Evolutionary conservation across 1,140 invertebrate genomes (phyloP).

Genomic region (Dendroctonus ponderosae): DNA sequence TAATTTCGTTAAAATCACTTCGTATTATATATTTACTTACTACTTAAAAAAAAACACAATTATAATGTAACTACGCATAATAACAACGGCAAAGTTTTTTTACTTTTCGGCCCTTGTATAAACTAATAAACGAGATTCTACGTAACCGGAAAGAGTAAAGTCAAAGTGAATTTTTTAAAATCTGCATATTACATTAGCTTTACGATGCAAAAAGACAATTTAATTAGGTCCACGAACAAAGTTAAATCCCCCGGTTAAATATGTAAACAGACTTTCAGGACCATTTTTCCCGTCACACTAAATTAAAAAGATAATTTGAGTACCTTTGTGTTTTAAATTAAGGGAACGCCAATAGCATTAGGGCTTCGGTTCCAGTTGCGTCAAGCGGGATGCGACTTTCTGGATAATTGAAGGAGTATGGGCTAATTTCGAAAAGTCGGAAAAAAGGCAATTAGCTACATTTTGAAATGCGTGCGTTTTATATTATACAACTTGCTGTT

Average conservation of each 20-base stretch:
- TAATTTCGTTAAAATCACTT: no score
- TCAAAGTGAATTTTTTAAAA: conserved; percentile 3
- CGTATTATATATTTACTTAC: no score
- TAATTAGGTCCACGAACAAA: conserved; percentile 21
- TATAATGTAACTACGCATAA: no score
- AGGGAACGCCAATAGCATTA: conserved; percentile 12
- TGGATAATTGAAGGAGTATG: background rate
- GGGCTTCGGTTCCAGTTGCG: background rate
- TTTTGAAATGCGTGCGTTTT: no score
- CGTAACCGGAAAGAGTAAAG: background rate
- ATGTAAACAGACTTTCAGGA: conserved; percentile 17
- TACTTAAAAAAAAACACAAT: no score
- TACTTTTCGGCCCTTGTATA: no score
- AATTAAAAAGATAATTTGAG: conserved; percentile 29
- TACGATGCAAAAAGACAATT: conserved; percentile 8
- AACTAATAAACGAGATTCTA: background rate
- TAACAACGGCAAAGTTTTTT: no score
- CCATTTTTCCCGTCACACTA: conserved; percentile 21
- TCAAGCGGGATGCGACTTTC: background rate
- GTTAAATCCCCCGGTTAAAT: conserved; percentile 20
- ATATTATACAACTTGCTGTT: no score
- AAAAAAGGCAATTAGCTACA: no score
- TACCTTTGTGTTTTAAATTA: conserved; percentile 26
- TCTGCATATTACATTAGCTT: conserved; percentile 3
- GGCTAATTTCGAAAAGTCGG: no score